Percentiles rank a stretch among this genome's conserved stretches.
Evolutionary conservation across 2,888 invertebrate genomes (phyloP).

Genomic region (Synanthedon tipuliformis): DNA sequence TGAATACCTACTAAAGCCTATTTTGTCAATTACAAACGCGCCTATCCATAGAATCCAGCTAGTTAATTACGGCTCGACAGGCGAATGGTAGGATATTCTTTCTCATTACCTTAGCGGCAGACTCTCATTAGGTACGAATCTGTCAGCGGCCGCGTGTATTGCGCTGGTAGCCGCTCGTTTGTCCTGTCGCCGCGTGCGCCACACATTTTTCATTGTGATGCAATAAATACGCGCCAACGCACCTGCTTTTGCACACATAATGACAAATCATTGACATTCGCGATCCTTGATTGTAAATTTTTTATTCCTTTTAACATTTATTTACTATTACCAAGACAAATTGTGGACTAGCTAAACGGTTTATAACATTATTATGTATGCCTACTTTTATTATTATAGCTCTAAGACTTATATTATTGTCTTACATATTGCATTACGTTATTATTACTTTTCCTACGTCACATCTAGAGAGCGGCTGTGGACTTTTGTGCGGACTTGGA

Average conservation of each 20-base stretch:
- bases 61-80: conserved; percentile 38
- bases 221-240: conserved; percentile 40
- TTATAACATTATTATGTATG: too few species aligned
- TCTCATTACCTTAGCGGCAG: conserved; percentile 40
- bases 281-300: conserved; percentile 18
- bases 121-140: conserved; percentile 46
- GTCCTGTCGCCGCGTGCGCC: conserved; percentile 40
- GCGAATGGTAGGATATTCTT: conserved; percentile 43
- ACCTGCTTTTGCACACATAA: conserved; percentile 37
- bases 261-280: conserved; percentile 38
- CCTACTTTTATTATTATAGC: too few species aligned
- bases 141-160: conserved; percentile 37
- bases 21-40: conserved; percentile 11
- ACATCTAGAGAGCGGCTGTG: too few species aligned
- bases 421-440: too few species aligned
- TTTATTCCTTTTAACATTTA: conserved; percentile 10
- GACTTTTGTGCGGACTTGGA: too few species aligned
- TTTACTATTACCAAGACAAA: background rate
- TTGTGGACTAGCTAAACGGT: too few species aligned
- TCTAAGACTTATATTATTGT: too few species aligned
- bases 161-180: conserved; percentile 39
- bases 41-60: conserved; percentile 21
- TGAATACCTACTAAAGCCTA: conserved; percentile 6
- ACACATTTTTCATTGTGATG: conserved; percentile 43
- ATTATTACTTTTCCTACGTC: too few species aligned